Evolutionary conservation across 2,113 vertebrate genomes (phyloP).

Genomic region (Pholis gunnellus): DNA sequence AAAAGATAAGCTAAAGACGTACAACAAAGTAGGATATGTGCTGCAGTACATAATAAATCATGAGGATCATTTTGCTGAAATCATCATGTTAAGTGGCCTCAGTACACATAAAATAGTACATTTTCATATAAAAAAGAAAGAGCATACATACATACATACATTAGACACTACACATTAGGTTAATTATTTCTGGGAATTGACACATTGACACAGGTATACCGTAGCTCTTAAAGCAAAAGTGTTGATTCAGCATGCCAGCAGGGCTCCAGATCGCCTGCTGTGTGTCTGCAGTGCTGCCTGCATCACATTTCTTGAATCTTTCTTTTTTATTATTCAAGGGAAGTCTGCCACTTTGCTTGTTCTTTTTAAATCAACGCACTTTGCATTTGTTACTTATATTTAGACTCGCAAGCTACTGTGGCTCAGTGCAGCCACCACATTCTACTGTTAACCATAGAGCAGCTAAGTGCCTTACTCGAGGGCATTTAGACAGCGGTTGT

Average conservation of each 20-base stretch:
- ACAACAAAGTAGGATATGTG: not conserved
- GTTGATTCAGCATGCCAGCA: conserved; percentile 26
- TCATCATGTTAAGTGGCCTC: not conserved
- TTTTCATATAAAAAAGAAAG: not conserved
- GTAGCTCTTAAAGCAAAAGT: conserved; percentile 15
- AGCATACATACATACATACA: not conserved
- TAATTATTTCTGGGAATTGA: not conserved
- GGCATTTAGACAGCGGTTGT: conserved; percentile 7
- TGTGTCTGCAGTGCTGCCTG: not conserved
- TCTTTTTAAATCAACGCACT: conserved; percentile 2
- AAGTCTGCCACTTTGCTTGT: conserved; percentile 1
- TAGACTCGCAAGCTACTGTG: not conserved
- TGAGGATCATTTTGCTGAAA: not conserved
- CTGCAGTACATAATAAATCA: not conserved
- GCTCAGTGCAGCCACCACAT: not conserved
- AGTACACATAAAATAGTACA: not conserved
- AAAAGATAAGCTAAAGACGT: not conserved
- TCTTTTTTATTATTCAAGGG: not conserved
- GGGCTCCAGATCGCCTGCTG: conserved; percentile 30
- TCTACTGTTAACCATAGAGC: conserved; percentile 4
- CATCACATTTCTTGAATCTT: not conserved
- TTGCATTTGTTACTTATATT: conserved; percentile 8
- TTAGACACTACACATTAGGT: not conserved
- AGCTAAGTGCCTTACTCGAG: conserved; percentile 16
- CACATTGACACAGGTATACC: not conserved